These are phyloP conservation scores for Morus bassanus DNA, from an alignment of 2,797 vertebrate species.

Conservation along the genomic window DNA sequence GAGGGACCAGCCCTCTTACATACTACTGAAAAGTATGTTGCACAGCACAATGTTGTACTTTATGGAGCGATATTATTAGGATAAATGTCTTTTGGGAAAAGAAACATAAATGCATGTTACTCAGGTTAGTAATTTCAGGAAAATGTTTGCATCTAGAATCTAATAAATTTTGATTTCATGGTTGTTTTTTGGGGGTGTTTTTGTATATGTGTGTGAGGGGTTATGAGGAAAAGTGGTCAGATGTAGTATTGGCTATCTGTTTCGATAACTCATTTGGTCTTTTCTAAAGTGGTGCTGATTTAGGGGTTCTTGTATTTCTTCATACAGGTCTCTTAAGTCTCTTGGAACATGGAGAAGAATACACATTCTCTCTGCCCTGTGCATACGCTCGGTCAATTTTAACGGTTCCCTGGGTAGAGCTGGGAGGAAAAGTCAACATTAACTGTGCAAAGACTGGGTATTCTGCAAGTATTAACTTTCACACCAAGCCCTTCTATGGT, in stretches of 20 bases:
- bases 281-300: neutral
- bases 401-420: conserved; percentile 97
- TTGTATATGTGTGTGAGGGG: neutral
- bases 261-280: neutral
- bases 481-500: conserved; percentile 98
- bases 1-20: neutral
- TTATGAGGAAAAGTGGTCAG: neutral
- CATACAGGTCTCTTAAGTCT: conserved; percentile 86
- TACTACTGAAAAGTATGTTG: neutral
- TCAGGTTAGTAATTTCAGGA: neutral
- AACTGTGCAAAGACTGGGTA: conserved; percentile 92
- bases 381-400: conserved; percentile 97
- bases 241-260: neutral
- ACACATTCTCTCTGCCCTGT: conserved; percentile 93
- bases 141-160: neutral
- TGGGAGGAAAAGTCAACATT: conserved; percentile 95
- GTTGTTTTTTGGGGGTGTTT: neutral
- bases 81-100: neutral
- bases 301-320: neutral
- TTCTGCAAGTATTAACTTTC: conserved; percentile 95
- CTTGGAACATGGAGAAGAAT: conserved; percentile 93
- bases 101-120: neutral
- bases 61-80: neutral
- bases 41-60: neutral
- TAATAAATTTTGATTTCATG: neutral